Evolutionary conservation across 64 coral and sea anemone genomes (phyloP), one percentile per base, ranked within the genome.

Genomic region (Actinia equina): DNA sequence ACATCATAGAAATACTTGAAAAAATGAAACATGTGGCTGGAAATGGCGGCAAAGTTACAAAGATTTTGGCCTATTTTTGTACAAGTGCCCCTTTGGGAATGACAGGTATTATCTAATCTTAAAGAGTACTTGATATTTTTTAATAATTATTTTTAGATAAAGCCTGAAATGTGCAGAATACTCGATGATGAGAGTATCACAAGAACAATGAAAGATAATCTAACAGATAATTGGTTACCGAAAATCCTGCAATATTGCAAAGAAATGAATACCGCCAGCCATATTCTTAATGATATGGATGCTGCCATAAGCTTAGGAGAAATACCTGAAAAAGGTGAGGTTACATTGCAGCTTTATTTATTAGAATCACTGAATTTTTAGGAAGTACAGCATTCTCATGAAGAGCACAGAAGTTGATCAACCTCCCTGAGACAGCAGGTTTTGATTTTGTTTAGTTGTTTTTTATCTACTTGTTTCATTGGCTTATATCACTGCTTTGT

Each of bases 141-240:
- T 44, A 37, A 37, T 41, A 11, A 27, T 77, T 77, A 37, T 41
- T 77, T 77, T 77, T 6, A 77, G 71, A 77, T 77, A 27, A 77
- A 77, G 71, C 71, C 26, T 5, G 71, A 77, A 44, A 77, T 77
- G 71, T 77, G 71, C 71, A 27, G 71, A 44, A 77, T 77, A 77
- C 8, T 77, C 5, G 5, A 6, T 77, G 71, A 77, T 77, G 71
- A 77, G 11, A 41, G 71, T 15, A 44, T 77, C 3, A 77, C 71
- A 7, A 27, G 71, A 63, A 12, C 8, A 7, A 77, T 77, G 71
- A 77, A 77, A 77, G 71, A 27, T 41, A 77, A n/a, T 41, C 42
- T 77, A 44, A 15, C 71, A 77, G 71, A 77, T 44, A 77, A 5
- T 41, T 77, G 71, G 71, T 12, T 77, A 7, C 71, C 71, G 7